Evolutionary conservation across 2,797 vertebrate species (phyloP).

Genomic region (Typhlichthys subterraneus): DNA sequence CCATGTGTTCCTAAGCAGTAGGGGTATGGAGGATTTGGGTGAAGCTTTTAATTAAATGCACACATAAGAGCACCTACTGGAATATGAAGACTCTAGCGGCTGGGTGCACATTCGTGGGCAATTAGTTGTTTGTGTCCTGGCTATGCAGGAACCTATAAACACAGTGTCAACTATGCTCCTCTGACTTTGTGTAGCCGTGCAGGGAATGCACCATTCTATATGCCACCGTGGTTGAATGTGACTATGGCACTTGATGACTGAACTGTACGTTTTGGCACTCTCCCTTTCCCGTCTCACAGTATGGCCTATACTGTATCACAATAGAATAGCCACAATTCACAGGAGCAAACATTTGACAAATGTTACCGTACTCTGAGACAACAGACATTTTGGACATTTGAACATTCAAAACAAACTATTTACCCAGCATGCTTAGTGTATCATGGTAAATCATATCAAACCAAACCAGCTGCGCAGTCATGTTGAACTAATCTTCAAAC

Average conservation of each 20-base stretch:
- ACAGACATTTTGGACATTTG: conserved; percentile 13
- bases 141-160: not conserved
- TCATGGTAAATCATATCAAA: too few species aligned
- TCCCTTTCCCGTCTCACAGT: too few species aligned
- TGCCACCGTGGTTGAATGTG: too few species aligned
- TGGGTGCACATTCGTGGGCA: not conserved
- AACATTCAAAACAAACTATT: too few species aligned
- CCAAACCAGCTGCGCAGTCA: not conserved
- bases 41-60: not conserved
- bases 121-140: not conserved
- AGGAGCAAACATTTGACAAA: conserved; percentile 34
- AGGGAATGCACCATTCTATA: not conserved
- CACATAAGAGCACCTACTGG: conserved; percentile 10
- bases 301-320: too few species aligned
- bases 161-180: not conserved
- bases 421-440: too few species aligned
- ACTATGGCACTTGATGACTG: too few species aligned
- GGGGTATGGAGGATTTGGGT: not conserved
- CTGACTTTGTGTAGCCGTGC: not conserved
- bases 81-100: not conserved
- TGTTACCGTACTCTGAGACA: conserved; percentile 20
- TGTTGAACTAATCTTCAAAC: too few species aligned
- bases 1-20: conserved; percentile 11
- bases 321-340: not conserved
- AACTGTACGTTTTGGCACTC: not conserved